A percentile compares a stretch with the other conserved stretches of the same genome.
These are phyloP conservation scores for Dendrophyllia cribrosa DNA, from an alignment of 64 coral and sea anemone species.

Conservation along the genomic window DNA sequence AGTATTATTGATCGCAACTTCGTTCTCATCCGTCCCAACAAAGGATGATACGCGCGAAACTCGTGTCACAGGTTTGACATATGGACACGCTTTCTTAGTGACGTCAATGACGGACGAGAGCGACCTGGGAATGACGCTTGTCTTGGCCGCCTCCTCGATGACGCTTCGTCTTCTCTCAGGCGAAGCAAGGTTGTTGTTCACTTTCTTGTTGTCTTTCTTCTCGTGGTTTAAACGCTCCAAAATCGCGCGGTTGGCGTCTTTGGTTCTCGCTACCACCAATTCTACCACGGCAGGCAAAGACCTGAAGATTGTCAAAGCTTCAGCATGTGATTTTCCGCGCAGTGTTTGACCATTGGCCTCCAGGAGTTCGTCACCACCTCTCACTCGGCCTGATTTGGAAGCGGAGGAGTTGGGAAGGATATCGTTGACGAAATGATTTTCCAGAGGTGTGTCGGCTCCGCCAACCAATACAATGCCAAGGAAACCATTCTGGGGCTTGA, in stretches of 20 bases:
- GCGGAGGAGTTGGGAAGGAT: slow-evolving; percentile 85
- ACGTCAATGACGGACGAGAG: slow-evolving; percentile 56
- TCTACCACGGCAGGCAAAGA: slow-evolving; percentile 68
- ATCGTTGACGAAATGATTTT: slow-evolving; percentile 75
- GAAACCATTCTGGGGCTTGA: slow-evolving; percentile 76
- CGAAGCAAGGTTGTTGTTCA: slow-evolving; percentile 57
- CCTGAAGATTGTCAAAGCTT: slow-evolving; percentile 50
- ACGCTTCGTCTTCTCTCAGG: slow-evolving; percentile 64
- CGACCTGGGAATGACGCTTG: slow-evolving; percentile 45
- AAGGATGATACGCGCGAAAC: slow-evolving; percentile 74
- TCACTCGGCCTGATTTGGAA: slow-evolving; percentile 71
- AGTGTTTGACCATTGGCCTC: slow-evolving; percentile 68
- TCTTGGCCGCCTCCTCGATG: slow-evolving; percentile 25
- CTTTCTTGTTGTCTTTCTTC: slow-evolving; percentile 27
- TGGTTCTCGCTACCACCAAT: slow-evolving; percentile 57
- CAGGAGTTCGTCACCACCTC: slow-evolving; percentile 77
- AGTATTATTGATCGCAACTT: background rate
- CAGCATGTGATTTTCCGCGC: slow-evolving; percentile 44
- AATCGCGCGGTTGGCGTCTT: slow-evolving; percentile 42
- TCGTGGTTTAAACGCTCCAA: slow-evolving; percentile 13
- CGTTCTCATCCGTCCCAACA: slow-evolving; percentile 23
- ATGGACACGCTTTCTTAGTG: background rate
- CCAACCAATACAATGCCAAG: slow-evolving; percentile 76
- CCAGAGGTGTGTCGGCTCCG: slow-evolving; percentile 71
- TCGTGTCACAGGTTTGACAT: slow-evolving; percentile 30